A percentile compares a stretch with the other conserved stretches of the same genome.
Evolutionary conservation across 2,888 invertebrate genomes (phyloP).

Genomic region (Napeogenes inachia): DNA sequence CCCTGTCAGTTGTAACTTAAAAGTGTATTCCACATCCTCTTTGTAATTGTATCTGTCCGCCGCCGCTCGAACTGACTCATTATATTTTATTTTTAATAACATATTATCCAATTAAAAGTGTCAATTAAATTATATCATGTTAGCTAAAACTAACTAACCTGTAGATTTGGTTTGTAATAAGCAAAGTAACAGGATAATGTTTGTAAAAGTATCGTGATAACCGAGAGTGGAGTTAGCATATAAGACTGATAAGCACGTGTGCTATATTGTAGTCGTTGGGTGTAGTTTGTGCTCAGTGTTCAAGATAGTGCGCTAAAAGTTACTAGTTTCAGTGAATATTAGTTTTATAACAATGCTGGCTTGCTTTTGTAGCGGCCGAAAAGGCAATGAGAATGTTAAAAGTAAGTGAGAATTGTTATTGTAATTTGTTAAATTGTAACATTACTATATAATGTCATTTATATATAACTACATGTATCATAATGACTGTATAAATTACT

Average conservation of each 20-base stretch:
- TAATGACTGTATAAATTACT: neutral
- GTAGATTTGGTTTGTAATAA: neutral
- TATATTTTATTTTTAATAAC: conserved; percentile 16
- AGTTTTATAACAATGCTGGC: conserved; percentile 41
- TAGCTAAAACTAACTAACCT: neutral
- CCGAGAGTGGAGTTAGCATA: conserved; percentile 36
- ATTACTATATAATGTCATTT: too few relatives aligned
- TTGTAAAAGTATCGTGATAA: conserved; percentile 27
- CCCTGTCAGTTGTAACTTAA: conserved; percentile 40
- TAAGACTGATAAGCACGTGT: conserved; percentile 61
- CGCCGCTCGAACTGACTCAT: conserved; percentile 12
- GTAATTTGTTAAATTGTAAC: too few relatives aligned
- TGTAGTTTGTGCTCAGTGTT: conserved; percentile 64
- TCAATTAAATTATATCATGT: conserved; percentile 13
- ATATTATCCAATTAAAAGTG: conserved; percentile 16
- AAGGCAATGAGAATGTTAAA: conserved; percentile 20
- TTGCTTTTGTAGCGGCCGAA: conserved; percentile 40
- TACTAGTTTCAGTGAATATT: conserved; percentile 50
- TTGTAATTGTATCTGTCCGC: conserved; percentile 21
- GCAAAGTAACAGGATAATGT: neutral
- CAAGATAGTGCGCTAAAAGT: conserved; percentile 56
- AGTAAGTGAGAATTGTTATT: too few relatives aligned
- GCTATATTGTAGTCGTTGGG: conserved; percentile 42
- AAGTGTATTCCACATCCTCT: conserved; percentile 39
- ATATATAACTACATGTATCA: too few relatives aligned